phyloP scores from a whole-genome alignment of 2,113 vertebrate species.

The Cottus gobio region DNA sequence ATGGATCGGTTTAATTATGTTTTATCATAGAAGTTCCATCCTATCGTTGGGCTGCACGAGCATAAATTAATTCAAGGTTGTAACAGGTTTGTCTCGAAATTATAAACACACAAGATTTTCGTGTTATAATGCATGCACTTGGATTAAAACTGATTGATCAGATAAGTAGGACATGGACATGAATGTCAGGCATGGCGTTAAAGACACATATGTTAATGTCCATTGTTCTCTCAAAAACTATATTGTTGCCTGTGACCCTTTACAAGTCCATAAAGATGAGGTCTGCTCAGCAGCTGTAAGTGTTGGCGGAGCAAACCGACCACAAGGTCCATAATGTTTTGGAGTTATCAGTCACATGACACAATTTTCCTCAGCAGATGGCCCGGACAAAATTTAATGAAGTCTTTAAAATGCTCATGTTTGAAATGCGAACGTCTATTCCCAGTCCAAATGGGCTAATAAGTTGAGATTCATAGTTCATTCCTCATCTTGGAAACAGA shows the following conservation, averaged over 20 bases:
- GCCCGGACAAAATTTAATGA: neutral
- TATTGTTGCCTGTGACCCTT: neutral
- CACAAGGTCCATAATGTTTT: neutral
- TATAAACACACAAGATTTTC: conserved; percentile 5
- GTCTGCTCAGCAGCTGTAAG: neutral
- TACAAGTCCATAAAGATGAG: neutral
- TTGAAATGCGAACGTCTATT: neutral
- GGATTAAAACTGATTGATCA: neutral
- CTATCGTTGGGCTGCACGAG: conserved; percentile 54
- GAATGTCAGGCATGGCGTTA: neutral
- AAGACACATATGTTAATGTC: neutral
- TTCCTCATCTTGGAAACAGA: neutral
- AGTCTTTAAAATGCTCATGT: no score
- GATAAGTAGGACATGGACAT: conserved; percentile 14
- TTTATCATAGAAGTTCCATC: conserved; percentile 45
- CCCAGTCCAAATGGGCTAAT: neutral
- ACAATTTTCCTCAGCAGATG: neutral
- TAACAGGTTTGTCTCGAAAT: conserved; percentile 11
- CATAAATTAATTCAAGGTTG: conserved; percentile 46
- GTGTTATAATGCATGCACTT: neutral
- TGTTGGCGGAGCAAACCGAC: neutral
- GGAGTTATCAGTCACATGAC: neutral
- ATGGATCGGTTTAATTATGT: conserved; percentile 48
- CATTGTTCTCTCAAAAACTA: neutral
- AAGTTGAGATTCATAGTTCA: neutral